Evolutionary conservation across 2,113 vertebrate species (phyloP).

Genomic region (Syngnathus scovelli): DNA sequence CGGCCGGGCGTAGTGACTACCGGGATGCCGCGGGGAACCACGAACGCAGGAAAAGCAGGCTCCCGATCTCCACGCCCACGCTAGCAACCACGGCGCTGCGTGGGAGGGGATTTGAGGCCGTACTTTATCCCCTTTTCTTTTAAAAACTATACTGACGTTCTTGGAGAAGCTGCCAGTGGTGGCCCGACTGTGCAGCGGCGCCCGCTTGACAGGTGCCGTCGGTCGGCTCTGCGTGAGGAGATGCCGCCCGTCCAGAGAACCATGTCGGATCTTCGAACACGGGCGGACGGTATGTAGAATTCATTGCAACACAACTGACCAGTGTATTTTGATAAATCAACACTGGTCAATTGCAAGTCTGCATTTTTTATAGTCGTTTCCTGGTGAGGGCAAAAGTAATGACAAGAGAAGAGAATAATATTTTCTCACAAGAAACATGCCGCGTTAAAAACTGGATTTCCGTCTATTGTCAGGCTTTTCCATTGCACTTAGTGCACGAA

Average conservation of each 20-base stretch:
- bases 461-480: neutral
- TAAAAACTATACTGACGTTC: conserved; percentile 37
- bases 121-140: conserved; percentile 36
- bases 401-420: neutral
- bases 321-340: neutral
- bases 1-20: conserved; percentile 14
- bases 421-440: neutral
- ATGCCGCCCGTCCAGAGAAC: conserved; percentile 88
- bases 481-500: neutral
- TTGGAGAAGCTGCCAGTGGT: conserved; percentile 28
- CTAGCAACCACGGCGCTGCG: conserved; percentile 12
- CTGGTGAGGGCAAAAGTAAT: neutral
- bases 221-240: conserved; percentile 48
- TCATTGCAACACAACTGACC: neutral
- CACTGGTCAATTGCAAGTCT: neutral
- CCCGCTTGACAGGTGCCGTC: conserved; percentile 72
- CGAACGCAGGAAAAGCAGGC: conserved; percentile 34
- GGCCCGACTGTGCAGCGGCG: conserved; percentile 29
- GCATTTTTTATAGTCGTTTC: neutral
- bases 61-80: neutral
- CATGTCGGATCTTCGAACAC: conserved; percentile 84
- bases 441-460: neutral
- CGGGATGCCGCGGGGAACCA: conserved; percentile 35
- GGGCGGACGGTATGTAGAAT: conserved; percentile 80
- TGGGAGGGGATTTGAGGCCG: conserved; percentile 35